Conservation (phyloP, 2,113 vertebrate species). For the Phalacrocorax aristotelis region DNA sequence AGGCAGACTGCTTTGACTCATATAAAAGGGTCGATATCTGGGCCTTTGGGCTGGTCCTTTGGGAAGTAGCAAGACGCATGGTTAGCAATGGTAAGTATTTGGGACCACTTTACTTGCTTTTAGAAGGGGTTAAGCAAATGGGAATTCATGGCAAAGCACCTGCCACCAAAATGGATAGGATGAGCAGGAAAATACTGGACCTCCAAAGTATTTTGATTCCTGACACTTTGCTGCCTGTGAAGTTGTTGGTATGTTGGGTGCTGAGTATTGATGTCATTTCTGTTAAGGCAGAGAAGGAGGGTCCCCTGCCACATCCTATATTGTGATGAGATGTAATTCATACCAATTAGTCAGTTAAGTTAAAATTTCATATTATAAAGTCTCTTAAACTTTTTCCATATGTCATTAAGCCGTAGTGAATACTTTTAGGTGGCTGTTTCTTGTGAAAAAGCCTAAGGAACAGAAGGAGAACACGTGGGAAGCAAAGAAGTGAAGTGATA, state of each 20-base stretch:
- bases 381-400: neutral
- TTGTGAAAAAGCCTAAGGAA: neutral
- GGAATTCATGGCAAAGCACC: accelerated
- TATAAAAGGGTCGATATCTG: constrained; percentile 97
- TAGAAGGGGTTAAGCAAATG: accelerated
- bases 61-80: constrained; percentile 94
- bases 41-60: constrained; percentile 96
- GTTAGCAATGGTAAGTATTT: constrained; percentile 91
- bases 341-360: neutral
- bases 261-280: neutral
- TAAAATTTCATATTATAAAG: neutral
- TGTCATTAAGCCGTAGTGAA: neutral
- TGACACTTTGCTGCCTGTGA: neutral
- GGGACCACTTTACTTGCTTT: neutral
- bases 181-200: accelerated
- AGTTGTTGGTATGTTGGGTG: neutral
- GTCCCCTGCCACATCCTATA: neutral
- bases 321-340: neutral
- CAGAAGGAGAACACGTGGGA: neutral
- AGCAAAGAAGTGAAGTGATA: neutral
- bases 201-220: accelerated
- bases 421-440: neutral
- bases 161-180: accelerated
- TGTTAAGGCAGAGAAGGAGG: neutral
- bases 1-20: constrained; percentile 97